Evolutionary conservation across 2,113 vertebrate genomes (phyloP).

Genomic region (Lanius collurio): DNA sequence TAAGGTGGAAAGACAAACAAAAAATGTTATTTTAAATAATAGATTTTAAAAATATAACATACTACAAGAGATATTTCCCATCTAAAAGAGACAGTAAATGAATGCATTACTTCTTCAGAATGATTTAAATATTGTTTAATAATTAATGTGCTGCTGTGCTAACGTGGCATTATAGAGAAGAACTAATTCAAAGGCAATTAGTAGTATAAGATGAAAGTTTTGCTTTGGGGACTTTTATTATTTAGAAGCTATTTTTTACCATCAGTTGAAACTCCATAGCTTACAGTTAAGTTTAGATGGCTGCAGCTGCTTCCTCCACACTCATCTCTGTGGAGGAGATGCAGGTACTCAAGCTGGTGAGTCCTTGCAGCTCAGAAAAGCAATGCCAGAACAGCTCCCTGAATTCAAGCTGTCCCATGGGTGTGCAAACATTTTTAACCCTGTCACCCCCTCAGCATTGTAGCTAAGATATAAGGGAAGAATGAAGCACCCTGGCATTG

Average conservation of each 20-base stretch:
- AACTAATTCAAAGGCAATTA: conserved; percentile 57
- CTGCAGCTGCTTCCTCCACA: background rate
- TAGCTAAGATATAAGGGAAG: conserved; percentile 35
- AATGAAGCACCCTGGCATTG: background rate
- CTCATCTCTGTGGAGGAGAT: background rate
- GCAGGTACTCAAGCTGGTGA: background rate
- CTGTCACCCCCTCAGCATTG: background rate
- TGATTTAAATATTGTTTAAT: conserved; percentile 60
- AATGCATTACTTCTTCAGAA: conserved; percentile 10
- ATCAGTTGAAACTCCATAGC: conserved; percentile 16
- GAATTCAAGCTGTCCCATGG: background rate
- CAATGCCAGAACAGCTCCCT: background rate
- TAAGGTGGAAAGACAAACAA: background rate
- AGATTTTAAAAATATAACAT: background rate
- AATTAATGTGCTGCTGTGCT: conserved; percentile 25
- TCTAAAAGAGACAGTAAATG: background rate
- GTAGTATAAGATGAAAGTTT: conserved; percentile 48
- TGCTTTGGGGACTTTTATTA: conserved; percentile 60
- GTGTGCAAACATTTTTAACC: conserved; percentile 47
- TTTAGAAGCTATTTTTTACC: conserved; percentile 57
- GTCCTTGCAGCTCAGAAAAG: background rate
- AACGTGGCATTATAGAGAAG: conserved; percentile 26
- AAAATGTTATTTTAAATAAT: background rate
- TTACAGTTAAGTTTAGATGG: background rate
- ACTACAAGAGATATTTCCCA: background rate